phyloP scores from a whole-genome alignment of 2,888 invertebrate genomes.

The Pterobdella sp. region DNA sequence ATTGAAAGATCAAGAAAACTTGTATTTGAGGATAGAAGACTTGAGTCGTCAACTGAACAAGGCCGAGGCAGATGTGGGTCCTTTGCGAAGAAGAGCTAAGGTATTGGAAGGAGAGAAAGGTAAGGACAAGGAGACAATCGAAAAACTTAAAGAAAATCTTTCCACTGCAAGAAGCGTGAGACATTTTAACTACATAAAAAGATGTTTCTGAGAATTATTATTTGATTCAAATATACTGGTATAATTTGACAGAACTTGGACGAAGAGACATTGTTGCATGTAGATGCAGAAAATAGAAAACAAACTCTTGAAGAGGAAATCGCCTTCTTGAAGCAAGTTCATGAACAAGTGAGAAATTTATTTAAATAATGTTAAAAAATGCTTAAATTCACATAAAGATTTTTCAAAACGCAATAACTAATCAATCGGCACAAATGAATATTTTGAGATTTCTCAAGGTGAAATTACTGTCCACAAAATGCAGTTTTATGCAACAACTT shows the following conservation, averaged over 20 bases:
- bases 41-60: constrained; percentile 52
- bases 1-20: constrained; percentile 41
- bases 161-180: constrained; percentile 46
- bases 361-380: background rate
- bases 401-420: background rate
- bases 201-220: background rate
- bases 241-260: constrained; percentile 49
- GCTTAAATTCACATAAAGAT: background rate
- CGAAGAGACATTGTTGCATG: constrained; percentile 53
- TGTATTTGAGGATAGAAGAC: constrained; percentile 50
- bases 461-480: too few species aligned
- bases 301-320: constrained; percentile 55
- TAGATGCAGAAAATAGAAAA: constrained; percentile 54
- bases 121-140: constrained; percentile 49
- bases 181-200: background rate
- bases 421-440: too few species aligned
- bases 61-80: constrained; percentile 52
- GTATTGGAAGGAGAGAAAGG: constrained; percentile 44
- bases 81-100: constrained; percentile 48
- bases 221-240: background rate
- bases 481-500: too few species aligned
- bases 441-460: too few species aligned
- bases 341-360: constrained; percentile 49
- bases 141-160: constrained; percentile 44
- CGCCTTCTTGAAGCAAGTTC: constrained; percentile 54